These are phyloP conservation scores for Monarcha castaneiventris DNA, from an alignment of 2,113 vertebrate genomes.

Conservation along the genomic window DNA sequence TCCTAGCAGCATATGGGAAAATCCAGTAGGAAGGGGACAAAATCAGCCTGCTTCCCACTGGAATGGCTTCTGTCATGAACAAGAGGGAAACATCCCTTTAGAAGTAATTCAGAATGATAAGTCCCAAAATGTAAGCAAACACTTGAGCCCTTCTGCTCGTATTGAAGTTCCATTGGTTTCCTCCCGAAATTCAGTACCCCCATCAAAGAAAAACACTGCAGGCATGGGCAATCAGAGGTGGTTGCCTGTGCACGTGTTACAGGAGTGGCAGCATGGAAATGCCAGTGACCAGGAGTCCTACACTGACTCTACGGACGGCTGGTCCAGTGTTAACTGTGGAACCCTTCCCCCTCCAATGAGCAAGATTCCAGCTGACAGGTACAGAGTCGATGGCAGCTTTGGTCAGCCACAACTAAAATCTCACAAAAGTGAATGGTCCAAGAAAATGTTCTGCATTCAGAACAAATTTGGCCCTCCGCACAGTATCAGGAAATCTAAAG, in stretches of 20 bases:
- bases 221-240: conserved; percentile 78
- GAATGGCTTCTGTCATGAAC: conserved; percentile 84
- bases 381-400: conserved; percentile 84
- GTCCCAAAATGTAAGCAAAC: conserved; percentile 72
- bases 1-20: conserved; percentile 80
- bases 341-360: conserved; percentile 97
- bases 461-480: conserved; percentile 77
- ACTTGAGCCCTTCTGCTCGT: conserved; percentile 72
- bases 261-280: conserved; percentile 87
- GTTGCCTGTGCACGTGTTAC: conserved; percentile 90
- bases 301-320: conserved; percentile 94
- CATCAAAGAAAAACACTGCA: conserved; percentile 72
- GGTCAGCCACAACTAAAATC: conserved; percentile 72
- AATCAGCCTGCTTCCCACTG: conserved; percentile 76
- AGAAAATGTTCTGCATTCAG: conserved; percentile 86
- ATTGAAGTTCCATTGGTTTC: conserved; percentile 77
- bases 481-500: conserved; percentile 78
- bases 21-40: conserved; percentile 70
- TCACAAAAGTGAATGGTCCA: conserved; percentile 89
- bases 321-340: conserved; percentile 95
- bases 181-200: conserved; percentile 74
- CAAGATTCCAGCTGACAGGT: conserved; percentile 96
- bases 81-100: conserved; percentile 69
- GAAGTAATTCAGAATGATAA: conserved; percentile 80
- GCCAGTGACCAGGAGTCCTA: conserved; percentile 96